Evolutionary conservation across 1,140 invertebrate genomes (phyloP), one percentile per base, ranked within the genome.

Genomic region (silkworm (Bombyx mori)): DNA sequence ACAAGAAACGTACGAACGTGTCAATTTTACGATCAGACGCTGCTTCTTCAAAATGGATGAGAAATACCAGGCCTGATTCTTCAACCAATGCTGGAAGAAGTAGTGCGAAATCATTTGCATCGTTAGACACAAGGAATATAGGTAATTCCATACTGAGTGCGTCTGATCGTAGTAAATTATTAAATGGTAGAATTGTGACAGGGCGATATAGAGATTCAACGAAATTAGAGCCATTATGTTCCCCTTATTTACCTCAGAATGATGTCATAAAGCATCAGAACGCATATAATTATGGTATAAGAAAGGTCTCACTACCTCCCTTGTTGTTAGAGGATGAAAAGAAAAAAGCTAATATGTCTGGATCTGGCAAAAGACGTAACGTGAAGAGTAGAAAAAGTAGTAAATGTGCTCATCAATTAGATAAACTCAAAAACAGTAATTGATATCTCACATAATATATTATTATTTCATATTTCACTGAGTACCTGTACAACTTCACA

Each of bases 1-100:
- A 73, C 46, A 79, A 68, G 58, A 83, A 80, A 55, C 73, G 67
- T 52, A 73, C 72, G n/a, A 79, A 76, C 52, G 77, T 77, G 10
- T 79, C 77, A 9, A 79, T 89, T 50, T 54, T 88, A 0, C 81
- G 82, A 68, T 89, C 88, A 9, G 88, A 89, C 63, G 62, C 88
- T 26, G 82, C 83, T n/a, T 89, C 88, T 2, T 89, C 86, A 0
- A 68, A 75, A 44, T 89, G 88, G 88, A 81, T 85, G 80, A 73
- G 76, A 50, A 79, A 68, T 47, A 60, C 68, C 2, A 64, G 81
- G 53, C 82, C 82, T 7, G 80, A 85, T 48, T 84, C 82, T 1
- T 84, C 84, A 8, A 49, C 76, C 2, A 76, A 81, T 58, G 78
- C 66, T 68, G 80, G 77, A 61, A 75, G 84, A 54, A 82, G 77